Base-by-base conservation (phyloP, 2,888 invertebrate species). In the Pandemis corylana region DNA sequence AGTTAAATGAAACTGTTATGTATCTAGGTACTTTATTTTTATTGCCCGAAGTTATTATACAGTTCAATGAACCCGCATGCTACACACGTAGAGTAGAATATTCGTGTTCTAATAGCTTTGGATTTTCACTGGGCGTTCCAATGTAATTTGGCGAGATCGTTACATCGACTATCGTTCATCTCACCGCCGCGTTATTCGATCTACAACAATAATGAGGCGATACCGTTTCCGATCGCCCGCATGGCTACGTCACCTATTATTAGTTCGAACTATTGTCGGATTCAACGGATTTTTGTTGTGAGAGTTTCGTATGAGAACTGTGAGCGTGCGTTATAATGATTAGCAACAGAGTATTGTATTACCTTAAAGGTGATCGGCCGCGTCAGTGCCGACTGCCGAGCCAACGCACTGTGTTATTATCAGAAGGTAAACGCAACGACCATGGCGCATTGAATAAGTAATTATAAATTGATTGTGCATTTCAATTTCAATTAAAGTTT, bases 201-300 rank as follows among this genome's bases (percentile, higher is more conserved):
- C 72, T 20, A 68, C 72, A 59, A 46, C 83, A 84, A 85, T 87
- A 83, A 82, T 80, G 81, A 80, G 77, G 79, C 83, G 83, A 82
- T 83, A 80, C 76, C 76, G 78, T 76, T 79, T 71, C 79, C 81
- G 80, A 82, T 78, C 70, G 79, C 88, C 87, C 87, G 88, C 85
- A 88, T 87, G 74, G 77, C 72, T 71, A 65, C 36, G 62, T 75
- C 74, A 79, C 80, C 82, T 84, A 83, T 82, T 83, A 85, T 83
- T 80, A 81, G 77, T 78, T 78, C 56, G 72, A 53, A 66, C 75
- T 77, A 81, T 85, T 84, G 82, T 83, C 71, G 68, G 75, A 68
- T 76, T 80, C 65, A 82, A 83, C 82, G 81, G 76, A 81, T 80
- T 83, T 81, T 77, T 78, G 72, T 75, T 80, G 82, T 80, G 86